phyloP scores from a whole-genome alignment of 2,888 invertebrate genomes.

The Cryptophagus acutangulus region DNA sequence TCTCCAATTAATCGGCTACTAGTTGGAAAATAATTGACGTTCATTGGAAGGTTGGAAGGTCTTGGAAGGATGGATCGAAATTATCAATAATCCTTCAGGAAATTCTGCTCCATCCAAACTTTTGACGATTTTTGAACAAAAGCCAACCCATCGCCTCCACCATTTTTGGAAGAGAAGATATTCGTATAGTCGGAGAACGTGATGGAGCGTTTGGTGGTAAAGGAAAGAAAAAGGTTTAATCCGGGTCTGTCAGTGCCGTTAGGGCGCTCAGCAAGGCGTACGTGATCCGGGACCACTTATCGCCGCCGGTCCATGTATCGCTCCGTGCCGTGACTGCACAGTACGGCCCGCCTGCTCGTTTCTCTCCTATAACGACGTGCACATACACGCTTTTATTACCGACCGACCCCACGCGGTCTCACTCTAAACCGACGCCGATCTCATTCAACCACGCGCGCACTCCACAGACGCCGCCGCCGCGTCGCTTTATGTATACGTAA shows the following conservation, averaged over 20 bases:
- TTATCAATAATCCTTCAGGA: too few species aligned
- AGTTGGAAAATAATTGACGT: too few species aligned
- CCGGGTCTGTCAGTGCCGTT: slow-evolving; percentile 17
- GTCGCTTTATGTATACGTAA: slow-evolving; percentile 19
- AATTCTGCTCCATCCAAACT: too few species aligned
- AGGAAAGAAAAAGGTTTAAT: slow-evolving; percentile 4
- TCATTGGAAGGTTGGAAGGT: too few species aligned
- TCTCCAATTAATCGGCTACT: too few species aligned
- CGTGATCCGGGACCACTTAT: slow-evolving; percentile 35
- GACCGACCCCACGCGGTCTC: slow-evolving; percentile 8
- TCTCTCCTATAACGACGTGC: slow-evolving; percentile 14
- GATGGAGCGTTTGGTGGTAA: neutral
- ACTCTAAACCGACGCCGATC: slow-evolving; percentile 15
- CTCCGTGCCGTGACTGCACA: slow-evolving; percentile 20
- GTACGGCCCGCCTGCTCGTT: slow-evolving; percentile 14
- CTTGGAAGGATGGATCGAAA: too few species aligned
- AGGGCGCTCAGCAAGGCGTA: slow-evolving; percentile 26
- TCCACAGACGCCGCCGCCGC: slow-evolving; percentile 16
- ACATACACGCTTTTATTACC: slow-evolving; percentile 17
- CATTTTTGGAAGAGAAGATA: too few species aligned
- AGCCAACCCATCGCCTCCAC: too few species aligned
- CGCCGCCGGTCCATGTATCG: slow-evolving; percentile 22
- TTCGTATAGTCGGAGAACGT: too few species aligned
- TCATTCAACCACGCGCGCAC: slow-evolving; percentile 13
- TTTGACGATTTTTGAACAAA: too few species aligned